Conservation (phyloP, 2,797 vertebrate genomes). For the Lepilemur ruficaudatus region DNA sequence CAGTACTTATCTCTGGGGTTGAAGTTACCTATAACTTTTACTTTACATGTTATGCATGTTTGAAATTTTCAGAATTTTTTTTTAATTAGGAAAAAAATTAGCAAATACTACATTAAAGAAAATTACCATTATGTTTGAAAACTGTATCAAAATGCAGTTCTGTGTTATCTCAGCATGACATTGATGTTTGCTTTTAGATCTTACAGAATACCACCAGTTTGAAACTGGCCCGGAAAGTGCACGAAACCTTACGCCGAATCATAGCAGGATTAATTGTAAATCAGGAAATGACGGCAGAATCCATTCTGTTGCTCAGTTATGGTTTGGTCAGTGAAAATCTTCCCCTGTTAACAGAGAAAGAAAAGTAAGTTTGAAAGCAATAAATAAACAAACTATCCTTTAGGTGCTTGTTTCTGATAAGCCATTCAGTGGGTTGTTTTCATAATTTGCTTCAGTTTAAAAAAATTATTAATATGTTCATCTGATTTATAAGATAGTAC, state of each 20-base stretch:
- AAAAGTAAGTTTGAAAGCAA: conserved; percentile 86
- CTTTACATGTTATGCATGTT: not conserved
- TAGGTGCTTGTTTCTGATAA: not conserved
- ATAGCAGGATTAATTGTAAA: conserved; percentile 93
- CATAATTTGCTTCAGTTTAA: not conserved
- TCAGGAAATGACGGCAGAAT: conserved; percentile 88
- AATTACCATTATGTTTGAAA: not conserved
- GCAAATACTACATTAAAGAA: not conserved
- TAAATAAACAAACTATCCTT: not conserved
- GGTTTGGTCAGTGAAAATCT: conserved; percentile 96
- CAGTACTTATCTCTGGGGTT: not conserved
- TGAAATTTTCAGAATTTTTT: not conserved
- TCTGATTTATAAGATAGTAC: not conserved
- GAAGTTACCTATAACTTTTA: not conserved
- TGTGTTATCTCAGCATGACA: not conserved
- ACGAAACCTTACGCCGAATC: conserved; percentile 91
- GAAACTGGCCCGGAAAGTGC: conserved; percentile 93
- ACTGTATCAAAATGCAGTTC: not conserved
- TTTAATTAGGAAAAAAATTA: not conserved
- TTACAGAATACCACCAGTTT: conserved; percentile 92
- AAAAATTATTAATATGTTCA: not conserved
- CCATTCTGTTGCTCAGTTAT: conserved; percentile 93
- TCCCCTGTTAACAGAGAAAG: conserved; percentile 93
- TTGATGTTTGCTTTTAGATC: conserved; percentile 84
- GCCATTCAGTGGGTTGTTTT: not conserved